Evolutionary conservation across 2,888 invertebrate species (phyloP), one percentile per base, ranked within the genome.

Genomic region (Watsonalla cultraria): DNA sequence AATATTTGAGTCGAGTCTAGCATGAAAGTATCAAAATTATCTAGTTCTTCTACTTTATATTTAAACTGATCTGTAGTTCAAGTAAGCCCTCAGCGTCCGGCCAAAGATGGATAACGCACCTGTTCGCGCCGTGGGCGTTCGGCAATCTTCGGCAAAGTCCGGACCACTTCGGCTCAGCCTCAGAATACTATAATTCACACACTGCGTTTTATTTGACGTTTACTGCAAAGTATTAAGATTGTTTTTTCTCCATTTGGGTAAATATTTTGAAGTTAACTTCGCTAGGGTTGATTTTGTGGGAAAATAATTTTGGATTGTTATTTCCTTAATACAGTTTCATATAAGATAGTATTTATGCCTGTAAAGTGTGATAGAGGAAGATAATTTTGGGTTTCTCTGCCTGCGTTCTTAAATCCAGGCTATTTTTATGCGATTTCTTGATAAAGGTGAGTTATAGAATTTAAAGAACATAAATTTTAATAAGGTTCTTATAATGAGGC

Each of bases 51-150:
- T 24, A 24, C 24, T 24, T 24, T 24, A 24, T 24, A 24, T 24
- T 24, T 81, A 84, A 82, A 51, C 71, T 45, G 0, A 0, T 2
- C 60, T 5, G 37, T n/a, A n/a, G n/a, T n/a, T n/a, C n/a, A n/a
- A n/a, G n/a, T n/a, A 2, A 60, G 62, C 9, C 5, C 39, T 14
- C 58, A 72, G 70, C 80, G 82, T 84, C 85, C 86, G 85, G 84
- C 75, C 73, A 75, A 84, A 82, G 84, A 84, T 81, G 80, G 81
- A 78, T 79, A 75, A 70, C 75, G 78, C 86, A 85, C 87, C 86
- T 87, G 86, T 86, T 83, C 72, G 66, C 69, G 76, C 82, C 77
- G 73, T 74, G 64, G 80, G 82, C 82, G 56, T 61, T 78, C 78
- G 78, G 71, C 58, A 51, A 66, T 69, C 68, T 72, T 73, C 80